Conservation (phyloP, 2,797 vertebrate species). For the Urosaurus nigricauda region DNA sequence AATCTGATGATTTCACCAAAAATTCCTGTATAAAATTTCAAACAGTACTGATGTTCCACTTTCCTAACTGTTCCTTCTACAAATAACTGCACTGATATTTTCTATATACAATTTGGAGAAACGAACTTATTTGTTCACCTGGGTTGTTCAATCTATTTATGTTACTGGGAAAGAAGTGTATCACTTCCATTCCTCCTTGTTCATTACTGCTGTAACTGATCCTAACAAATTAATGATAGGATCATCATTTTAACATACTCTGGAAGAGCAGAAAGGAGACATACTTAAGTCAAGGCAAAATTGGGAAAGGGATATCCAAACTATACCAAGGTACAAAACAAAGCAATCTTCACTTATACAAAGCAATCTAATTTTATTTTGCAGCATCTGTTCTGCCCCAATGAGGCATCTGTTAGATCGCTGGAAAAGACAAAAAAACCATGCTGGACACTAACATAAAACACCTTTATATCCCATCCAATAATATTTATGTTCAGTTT, state of each 20-base stretch:
- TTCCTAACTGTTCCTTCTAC: no score
- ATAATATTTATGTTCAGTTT: neutral
- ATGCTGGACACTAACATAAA: no score
- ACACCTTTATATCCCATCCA: neutral
- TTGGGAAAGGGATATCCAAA: neutral
- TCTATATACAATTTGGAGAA: neutral
- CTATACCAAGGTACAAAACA: neutral
- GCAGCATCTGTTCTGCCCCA: neutral
- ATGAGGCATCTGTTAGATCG: neutral
- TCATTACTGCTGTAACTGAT: neutral
- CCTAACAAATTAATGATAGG: neutral
- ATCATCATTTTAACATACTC: neutral
- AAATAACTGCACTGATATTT: neutral
- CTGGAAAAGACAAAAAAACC: no score
- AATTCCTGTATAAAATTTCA: no score
- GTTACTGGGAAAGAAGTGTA: neutral
- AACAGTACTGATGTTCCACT: no score
- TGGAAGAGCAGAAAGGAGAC: neutral
- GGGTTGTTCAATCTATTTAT: neutral
- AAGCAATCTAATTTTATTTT: neutral
- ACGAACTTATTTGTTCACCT: neutral
- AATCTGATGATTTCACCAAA: no score
- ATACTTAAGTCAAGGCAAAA: neutral
- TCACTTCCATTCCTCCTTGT: neutral
- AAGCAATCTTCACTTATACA: neutral